Conservation (phyloP, 2,797 vertebrate genomes). For the Lithobates sylvaticus region DNA sequence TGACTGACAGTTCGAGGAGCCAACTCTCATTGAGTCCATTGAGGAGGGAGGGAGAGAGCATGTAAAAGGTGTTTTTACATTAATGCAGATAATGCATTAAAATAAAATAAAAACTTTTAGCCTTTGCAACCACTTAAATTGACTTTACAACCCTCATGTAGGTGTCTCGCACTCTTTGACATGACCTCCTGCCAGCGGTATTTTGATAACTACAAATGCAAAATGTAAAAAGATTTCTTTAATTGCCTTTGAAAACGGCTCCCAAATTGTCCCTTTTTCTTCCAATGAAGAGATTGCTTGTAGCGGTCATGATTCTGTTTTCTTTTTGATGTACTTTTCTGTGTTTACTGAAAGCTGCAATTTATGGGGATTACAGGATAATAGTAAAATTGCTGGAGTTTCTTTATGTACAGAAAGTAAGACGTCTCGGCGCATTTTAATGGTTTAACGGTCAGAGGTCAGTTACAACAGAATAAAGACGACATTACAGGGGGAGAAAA, state of each 20-base stretch:
- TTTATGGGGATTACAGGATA: neutral
- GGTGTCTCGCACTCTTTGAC: too few species aligned
- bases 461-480: neutral
- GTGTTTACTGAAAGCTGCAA: neutral
- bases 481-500: neutral
- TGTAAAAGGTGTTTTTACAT: too few species aligned
- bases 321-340: neutral
- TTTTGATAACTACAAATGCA: too few species aligned
- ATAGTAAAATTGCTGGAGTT: neutral
- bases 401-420: neutral
- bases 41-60: too few species aligned
- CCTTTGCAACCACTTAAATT: too few species aligned
- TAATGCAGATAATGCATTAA: too few species aligned
- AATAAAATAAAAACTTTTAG: too few species aligned
- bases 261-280: neutral
- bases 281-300: neutral
- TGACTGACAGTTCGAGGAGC: too few species aligned
- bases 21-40: too few species aligned
- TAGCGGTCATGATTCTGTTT: neutral
- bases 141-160: too few species aligned
- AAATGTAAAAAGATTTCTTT: too few species aligned
- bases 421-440: neutral
- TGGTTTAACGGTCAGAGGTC: slow-evolving; percentile 6
- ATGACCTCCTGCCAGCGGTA: too few species aligned
- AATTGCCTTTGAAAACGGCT: neutral